A percentile compares a stretch with the other conserved stretches of the same genome.
Conservation (phyloP, 1,140 invertebrate species). For the Planococcus citri region DNA sequence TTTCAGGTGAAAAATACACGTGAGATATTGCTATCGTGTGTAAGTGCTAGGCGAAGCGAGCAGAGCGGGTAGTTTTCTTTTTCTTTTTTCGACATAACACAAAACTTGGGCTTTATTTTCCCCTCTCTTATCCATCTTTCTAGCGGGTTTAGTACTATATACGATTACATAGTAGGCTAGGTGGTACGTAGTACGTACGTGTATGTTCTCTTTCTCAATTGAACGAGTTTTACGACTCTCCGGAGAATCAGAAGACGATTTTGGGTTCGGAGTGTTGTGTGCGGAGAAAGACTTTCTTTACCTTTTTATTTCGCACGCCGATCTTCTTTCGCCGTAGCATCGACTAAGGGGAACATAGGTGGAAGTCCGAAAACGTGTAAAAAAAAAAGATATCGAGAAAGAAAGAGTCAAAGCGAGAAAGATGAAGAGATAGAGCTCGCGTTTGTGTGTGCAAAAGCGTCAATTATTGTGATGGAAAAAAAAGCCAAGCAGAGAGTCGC, state of each 20-base stretch:
- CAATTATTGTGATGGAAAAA: constrained; percentile 27
- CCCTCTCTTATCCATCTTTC: no score
- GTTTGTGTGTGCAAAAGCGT: background rate
- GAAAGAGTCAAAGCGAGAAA: no score
- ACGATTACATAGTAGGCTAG: no score
- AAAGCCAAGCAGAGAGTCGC: background rate
- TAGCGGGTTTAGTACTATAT: no score
- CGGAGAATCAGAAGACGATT: constrained; percentile 12
- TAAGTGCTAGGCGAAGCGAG: no score
- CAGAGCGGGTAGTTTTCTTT: background rate
- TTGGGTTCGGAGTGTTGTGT: background rate
- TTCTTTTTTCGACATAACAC: background rate
- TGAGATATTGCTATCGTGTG: background rate
- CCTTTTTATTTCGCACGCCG: no score
- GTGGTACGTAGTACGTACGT: no score
- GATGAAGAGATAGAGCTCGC: no score
- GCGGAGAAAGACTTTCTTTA: background rate
- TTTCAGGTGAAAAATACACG: background rate
- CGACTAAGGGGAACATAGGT: background rate
- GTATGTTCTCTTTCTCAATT: background rate
- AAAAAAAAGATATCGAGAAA: no score
- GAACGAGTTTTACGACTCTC: constrained; percentile 12
- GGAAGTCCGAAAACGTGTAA: no score
- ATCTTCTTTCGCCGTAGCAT: background rate
- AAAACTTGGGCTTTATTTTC: no score